Evolutionary conservation across 2,888 invertebrate genomes (phyloP).

Genomic region (Apoda limacodes): DNA sequence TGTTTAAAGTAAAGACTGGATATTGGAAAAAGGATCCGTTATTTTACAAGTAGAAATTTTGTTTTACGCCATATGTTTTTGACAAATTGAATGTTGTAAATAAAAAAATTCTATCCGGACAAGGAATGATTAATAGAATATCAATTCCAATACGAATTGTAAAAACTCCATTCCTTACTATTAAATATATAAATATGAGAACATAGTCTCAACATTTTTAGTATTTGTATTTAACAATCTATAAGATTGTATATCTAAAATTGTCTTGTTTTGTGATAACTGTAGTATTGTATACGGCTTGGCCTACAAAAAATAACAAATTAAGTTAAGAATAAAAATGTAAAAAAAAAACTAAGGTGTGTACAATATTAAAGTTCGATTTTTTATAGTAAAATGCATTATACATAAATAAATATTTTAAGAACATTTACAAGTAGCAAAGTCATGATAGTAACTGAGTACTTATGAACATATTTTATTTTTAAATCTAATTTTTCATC

Average conservation of each 20-base stretch:
- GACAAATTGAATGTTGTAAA: too few species aligned
- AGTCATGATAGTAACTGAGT: constrained; percentile 51
- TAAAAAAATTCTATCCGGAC: constrained; percentile 42
- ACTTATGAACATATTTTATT: constrained; percentile 38
- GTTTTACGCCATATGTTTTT: too few species aligned
- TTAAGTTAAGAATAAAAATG: constrained; percentile 39
- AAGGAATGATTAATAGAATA: too few species aligned
- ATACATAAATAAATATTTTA: constrained; percentile 52
- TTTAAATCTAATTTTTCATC: constrained; percentile 44
- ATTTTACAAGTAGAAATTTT: constrained; percentile 30
- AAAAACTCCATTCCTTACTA: too few species aligned
- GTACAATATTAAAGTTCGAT: constrained; percentile 63
- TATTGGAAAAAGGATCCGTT: constrained; percentile 28
- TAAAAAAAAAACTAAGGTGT: constrained; percentile 49
- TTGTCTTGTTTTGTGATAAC: constrained; percentile 45
- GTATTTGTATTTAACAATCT: constrained; percentile 49
- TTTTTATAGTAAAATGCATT: constrained; percentile 41
- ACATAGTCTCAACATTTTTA: too few species aligned
- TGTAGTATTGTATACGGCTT: constrained; percentile 66
- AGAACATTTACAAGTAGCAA: constrained; percentile 58
- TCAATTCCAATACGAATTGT: too few species aligned
- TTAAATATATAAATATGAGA: too few species aligned
- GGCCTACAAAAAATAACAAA: constrained; percentile 55
- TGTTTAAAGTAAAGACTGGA: too few species aligned
- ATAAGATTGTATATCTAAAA: constrained; percentile 51